These are phyloP conservation scores for Scalopus aquaticus DNA, from an alignment of 2,113 vertebrate species.

Conservation along the genomic window DNA sequence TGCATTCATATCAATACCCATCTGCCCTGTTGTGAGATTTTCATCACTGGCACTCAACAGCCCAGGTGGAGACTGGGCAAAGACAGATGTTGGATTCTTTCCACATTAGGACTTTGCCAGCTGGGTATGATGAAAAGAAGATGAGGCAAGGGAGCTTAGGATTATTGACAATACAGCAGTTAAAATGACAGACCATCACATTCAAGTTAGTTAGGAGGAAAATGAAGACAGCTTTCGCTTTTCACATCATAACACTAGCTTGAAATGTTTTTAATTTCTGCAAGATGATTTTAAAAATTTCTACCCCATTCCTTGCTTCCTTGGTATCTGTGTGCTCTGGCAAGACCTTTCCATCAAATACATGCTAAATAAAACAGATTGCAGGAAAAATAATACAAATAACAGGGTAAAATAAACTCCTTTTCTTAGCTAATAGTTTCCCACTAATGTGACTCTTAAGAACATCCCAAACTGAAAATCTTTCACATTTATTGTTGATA, in stretches of 20 bases:
- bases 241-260: neutral
- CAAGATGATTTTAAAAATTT: neutral
- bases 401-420: neutral
- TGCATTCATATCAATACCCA: neutral
- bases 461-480: neutral
- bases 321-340: neutral
- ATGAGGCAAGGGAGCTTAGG: neutral
- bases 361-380: neutral
- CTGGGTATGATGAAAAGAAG: conserved; percentile 51
- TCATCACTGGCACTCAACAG: conserved; percentile 61
- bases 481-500: neutral
- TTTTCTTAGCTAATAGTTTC: conserved; percentile 21
- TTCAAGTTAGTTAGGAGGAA: too few relatives aligned
- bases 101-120: conserved; percentile 24
- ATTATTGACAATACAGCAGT: neutral
- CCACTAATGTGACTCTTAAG: neutral
- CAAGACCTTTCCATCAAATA: neutral
- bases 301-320: neutral
- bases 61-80: conserved; percentile 58
- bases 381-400: neutral
- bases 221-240: neutral
- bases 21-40: conserved; percentile 37
- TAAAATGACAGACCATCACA: conserved; percentile 39
- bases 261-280: conserved; percentile 15
- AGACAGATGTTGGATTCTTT: conserved; percentile 63